Evolutionary conservation across 92 coral and sea anemone species (phyloP).

Genomic region (Actinernus sp.): DNA sequence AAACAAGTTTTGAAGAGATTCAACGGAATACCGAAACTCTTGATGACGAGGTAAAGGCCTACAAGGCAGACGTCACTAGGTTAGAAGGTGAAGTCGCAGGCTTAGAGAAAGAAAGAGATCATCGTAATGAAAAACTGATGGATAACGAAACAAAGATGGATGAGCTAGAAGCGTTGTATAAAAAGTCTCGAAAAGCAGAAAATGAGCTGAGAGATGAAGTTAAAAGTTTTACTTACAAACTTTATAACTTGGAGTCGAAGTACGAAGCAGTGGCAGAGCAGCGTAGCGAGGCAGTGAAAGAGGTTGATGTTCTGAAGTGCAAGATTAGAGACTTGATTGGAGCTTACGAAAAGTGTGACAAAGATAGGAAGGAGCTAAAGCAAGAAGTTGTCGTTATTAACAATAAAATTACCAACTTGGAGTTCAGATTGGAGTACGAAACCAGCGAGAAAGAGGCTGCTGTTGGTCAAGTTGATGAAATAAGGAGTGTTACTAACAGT

Average conservation of each 20-base stretch:
- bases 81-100: conserved; percentile 41
- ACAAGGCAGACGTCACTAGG: conserved; percentile 40
- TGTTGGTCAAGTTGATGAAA: conserved; percentile 22
- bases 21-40: conserved; percentile 37
- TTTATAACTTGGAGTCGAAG: conserved; percentile 71
- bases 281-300: conserved; percentile 58
- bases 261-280: conserved; percentile 58
- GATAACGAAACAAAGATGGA: conserved; percentile 37
- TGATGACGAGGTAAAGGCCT: conserved; percentile 52
- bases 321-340: conserved; percentile 73
- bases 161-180: conserved; percentile 61
- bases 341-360: conserved; percentile 64
- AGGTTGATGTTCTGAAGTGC: conserved; percentile 38
- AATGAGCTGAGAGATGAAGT: conserved; percentile 63
- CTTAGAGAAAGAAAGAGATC: conserved; percentile 60
- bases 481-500: conserved; percentile 32
- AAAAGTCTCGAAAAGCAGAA: conserved; percentile 51
- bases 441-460: conserved; percentile 47
- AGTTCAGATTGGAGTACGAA: conserved; percentile 74
- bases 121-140: conserved; percentile 55
- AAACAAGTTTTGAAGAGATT: conserved; percentile 38
- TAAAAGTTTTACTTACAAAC: conserved; percentile 45
- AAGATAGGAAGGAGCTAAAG: conserved; percentile 70
- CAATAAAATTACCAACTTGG: conserved; percentile 69
- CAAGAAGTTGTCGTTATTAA: conserved; percentile 58